Base-by-base conservation (phyloP, 2,888 invertebrate genomes). In the Nycteola revayana region DNA sequence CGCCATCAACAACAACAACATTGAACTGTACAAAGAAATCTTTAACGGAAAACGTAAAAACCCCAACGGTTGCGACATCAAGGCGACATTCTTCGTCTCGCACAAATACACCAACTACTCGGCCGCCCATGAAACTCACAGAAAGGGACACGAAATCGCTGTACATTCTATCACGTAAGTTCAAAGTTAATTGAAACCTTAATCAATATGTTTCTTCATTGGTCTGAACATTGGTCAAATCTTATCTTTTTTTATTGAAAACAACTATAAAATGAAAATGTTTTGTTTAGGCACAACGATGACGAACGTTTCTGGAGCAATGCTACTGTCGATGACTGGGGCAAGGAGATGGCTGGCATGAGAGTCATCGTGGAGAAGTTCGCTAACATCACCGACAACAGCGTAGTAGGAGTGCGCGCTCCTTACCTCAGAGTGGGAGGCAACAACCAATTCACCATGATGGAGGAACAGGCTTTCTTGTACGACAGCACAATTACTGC, bases 401-500 rank as follows among this genome's bases (percentile, higher is more conserved):
- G 95, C 53, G 95, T 97, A 9, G 96, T 97, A 2, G 97, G 97
- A 25, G 95, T 97, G 3, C 93, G 97, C 36, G 96, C 96, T 3
- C 97, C 97, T 0, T 97, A 96, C 73, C 88, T 97, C 38, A 91
- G 97, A 32, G 96, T 97, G 3, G 98, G 98, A 42, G 98, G 98
- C 28, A 97, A 98, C 90, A 96, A 96, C 77, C 97, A 97, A 84
- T 98, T 98, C 87, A 95, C 96, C 61, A 98, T 98, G 97, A 97
- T 98, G 97, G 95, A 96, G 79, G 96, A 97, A 78, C 95, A 97
- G 75, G 96, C 96, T 7, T 98, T 98, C 92, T 88, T 96, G 27
- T 98, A 98, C 75, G 98, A 98, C 80, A 97, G 97, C 25, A 97
- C 98, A 30, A 97, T 98, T 74, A 96, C 97, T 0, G 96, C 97